Evolutionary conservation across 2,113 vertebrate species (phyloP).

Genomic region (Prunella himalayana): DNA sequence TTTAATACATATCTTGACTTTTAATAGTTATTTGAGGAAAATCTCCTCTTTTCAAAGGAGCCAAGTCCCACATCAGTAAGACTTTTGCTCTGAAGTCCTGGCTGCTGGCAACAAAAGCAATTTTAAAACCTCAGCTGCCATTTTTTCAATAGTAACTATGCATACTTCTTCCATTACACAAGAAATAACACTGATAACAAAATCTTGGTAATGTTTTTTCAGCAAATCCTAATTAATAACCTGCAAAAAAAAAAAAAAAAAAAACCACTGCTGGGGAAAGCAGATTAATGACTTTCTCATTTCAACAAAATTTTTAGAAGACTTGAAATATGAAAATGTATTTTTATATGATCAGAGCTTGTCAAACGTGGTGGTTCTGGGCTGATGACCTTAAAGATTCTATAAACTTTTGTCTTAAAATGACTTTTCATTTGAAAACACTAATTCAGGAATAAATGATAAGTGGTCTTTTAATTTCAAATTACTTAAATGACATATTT

Average conservation of each 20-base stretch:
- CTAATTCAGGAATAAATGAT: not conserved
- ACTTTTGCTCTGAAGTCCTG: not conserved
- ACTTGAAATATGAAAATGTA: not conserved
- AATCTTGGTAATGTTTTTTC: not conserved
- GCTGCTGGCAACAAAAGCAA: not conserved
- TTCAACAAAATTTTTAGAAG: not conserved
- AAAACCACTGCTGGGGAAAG: not conserved
- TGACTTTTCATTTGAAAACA: not conserved
- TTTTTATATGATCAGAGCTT: not conserved
- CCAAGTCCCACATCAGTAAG: not conserved
- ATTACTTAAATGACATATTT: not conserved
- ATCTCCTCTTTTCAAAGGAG: not conserved
- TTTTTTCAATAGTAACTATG: not conserved
- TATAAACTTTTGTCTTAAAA: not conserved
- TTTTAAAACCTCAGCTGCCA: not conserved
- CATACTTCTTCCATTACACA: not conserved
- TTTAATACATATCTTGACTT: not conserved
- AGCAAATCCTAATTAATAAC: not conserved
- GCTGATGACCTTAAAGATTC: not conserved
- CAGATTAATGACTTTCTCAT: not conserved
- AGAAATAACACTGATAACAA: not conserved
- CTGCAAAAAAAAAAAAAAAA: not conserved
- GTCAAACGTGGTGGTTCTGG: not conserved
- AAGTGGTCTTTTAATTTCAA: not conserved
- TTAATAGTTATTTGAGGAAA: not conserved